Evolutionary conservation across 2,797 vertebrate species (phyloP).

Genomic region (Pseudochirops cupreus): DNA sequence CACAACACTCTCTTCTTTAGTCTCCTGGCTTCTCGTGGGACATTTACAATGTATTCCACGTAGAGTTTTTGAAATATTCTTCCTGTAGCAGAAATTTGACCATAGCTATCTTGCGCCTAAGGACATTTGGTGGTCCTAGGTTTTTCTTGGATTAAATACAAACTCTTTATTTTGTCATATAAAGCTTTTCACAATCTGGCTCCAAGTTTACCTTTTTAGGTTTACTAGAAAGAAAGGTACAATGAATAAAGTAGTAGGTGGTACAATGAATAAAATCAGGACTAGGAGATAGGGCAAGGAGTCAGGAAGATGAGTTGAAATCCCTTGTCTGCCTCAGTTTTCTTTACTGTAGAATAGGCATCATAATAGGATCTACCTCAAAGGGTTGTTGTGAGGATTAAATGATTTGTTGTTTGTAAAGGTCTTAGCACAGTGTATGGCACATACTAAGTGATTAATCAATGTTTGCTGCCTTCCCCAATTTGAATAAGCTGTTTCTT

Average conservation of each 20-base stretch:
- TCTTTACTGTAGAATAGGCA: neutral
- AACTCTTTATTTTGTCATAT: neutral
- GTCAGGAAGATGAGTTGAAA: neutral
- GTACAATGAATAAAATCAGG: too few relatives aligned
- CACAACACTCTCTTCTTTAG: neutral
- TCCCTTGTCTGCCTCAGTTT: neutral
- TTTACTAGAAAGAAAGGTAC: neutral
- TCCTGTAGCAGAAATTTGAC: neutral
- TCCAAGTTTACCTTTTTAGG: neutral
- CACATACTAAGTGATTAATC: neutral
- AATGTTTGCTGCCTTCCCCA: neutral
- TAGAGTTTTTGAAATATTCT: neutral
- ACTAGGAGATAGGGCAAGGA: too few relatives aligned
- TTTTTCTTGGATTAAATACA: neutral
- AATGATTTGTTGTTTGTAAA: neutral
- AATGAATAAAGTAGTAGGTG: too few relatives aligned
- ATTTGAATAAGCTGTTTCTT: neutral
- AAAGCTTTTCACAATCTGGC: neutral
- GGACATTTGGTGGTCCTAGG: neutral
- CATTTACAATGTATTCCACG: neutral
- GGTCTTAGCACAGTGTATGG: neutral
- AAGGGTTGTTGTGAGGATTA: neutral
- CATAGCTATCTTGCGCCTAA: neutral
- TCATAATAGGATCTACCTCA: neutral
- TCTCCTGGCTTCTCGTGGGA: neutral